A percentile compares a stretch with the other conserved stretches of the same genome.
Conservation (phyloP, 2,797 vertebrate species). For the Diglossa cyanea region DNA sequence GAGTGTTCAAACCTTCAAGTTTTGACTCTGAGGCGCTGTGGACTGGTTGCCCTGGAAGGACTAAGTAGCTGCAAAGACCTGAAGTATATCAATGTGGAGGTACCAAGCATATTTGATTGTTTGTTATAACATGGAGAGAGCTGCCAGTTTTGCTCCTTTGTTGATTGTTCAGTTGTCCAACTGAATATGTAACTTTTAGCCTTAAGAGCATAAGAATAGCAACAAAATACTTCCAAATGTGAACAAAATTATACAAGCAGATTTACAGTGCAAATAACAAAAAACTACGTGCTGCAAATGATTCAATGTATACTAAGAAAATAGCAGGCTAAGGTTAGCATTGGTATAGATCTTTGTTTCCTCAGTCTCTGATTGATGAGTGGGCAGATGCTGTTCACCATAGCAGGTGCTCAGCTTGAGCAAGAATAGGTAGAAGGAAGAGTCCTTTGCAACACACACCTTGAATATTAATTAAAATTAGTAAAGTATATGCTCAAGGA, state of each 20-base stretch:
- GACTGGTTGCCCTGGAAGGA: conserved; percentile 82
- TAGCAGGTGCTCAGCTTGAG: background rate
- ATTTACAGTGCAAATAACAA: background rate
- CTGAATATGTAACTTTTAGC: background rate
- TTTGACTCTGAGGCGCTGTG: conserved; percentile 84
- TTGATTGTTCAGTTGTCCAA: background rate
- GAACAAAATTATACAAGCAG: background rate
- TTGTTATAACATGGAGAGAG: background rate
- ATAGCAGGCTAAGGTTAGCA: background rate
- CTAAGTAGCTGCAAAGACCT: conserved; percentile 79
- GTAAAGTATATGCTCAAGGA: background rate
- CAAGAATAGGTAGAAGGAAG: background rate
- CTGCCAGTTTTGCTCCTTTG: background rate
- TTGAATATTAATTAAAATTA: background rate
- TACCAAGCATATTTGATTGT: conserved; percentile 47
- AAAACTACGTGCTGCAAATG: background rate
- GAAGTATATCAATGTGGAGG: conserved; percentile 85
- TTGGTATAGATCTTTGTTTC: background rate
- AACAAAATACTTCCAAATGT: background rate
- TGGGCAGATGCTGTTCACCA: background rate
- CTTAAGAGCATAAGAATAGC: background rate
- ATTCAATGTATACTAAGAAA: background rate
- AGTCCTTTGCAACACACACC: background rate
- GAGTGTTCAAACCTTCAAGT: conserved; percentile 81
- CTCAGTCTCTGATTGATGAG: background rate